Base-by-base conservation (phyloP, 2,888 invertebrate genomes). In the Plutella xylostella region DNA sequence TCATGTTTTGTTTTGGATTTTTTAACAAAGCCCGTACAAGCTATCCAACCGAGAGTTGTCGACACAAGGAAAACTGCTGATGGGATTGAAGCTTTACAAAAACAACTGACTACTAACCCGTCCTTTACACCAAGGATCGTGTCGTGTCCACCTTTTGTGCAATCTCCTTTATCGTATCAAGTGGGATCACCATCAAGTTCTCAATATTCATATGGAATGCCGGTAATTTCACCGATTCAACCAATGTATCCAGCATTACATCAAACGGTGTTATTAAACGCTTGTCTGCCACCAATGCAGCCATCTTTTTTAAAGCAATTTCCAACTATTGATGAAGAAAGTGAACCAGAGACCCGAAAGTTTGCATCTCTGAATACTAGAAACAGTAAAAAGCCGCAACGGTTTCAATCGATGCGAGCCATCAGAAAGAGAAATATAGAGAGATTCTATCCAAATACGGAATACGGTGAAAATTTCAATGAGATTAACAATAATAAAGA, bases 11-110 rank as follows among this genome's bases (percentile, higher is more conserved):
- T 65, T 78, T 42, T 82, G 80, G 65, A 65, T 65, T 65, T 72
- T 58, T 45, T 67, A 54, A 58, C 68, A 85, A 86, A 87, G 89
- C 89, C 82, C 59, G 84, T 85, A 49, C 84, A 85, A 75, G 82
- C 80, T 34, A 85, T 85, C 51, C 84, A 84, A 53, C 85, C 84
- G 43, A 67, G 83, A 73, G 85, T 87, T 55, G 72, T 87, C 54
- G 73, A 79, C 45, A 72, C 72, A 42, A 76, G 68, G 52, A 60
- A 61, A 49, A 83, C 74, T 55, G 53, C 62, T 0, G 80, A 79
- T 65, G 68, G 72, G 40, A 74, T 80, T 15, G 78, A 72, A 48
- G 61, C 68, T 11, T 61, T 85, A 48, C 80, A 84, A 63, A 82
- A 75, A 51, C 84, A 85, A 57, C 51, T 85, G 55, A 76, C 77